Base-by-base conservation (phyloP, 2,888 invertebrate species). In the Drosophila siamana region DNA sequence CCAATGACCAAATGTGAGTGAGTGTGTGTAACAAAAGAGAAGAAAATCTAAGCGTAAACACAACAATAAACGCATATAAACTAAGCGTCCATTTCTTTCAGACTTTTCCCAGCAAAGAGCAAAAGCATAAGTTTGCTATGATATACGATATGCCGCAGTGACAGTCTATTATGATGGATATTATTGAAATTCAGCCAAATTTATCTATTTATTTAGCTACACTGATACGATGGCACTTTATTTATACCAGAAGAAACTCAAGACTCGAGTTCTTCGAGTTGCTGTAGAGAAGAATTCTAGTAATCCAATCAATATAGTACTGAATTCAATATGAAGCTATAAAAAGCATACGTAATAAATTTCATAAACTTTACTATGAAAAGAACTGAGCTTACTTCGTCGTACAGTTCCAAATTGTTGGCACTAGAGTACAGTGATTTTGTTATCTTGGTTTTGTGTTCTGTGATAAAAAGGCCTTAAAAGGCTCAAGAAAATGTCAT, bases 1-100 rank as follows among this genome's bases (percentile, higher is more conserved):
- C 51, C 69, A 65, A 71, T 70, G 74, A 70, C 56, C 52, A 63
- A 64, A 33, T 16, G 28, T 50, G 26, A 47, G 30, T 30, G 13
- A 19, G 8, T 63, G 24, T 33, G n/a, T 15, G 16, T 26, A 41
- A 33, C 13, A 50, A 8, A 55, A 56, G 52, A 47, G 41, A 19
- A 47, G 40, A 44, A 43, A 69, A 68, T 57, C 61, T 48, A 48
- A 85, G 64, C 51, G 62, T 61, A 65, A 79, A 79, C 70, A 77
- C 55, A 48, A 64, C 50, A 77, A 78, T 57, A 66, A 69, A 54
- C 43, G 16, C 22, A 11, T 15, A 11, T 41, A 33, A 15, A 50
- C 41, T 11, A 5, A 13, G 51, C 40, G 40, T 56, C 24, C 46
- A 55, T 46, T 55, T 50, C 36, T 16, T 50, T 9, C 7, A 15